Base-by-base conservation (phyloP, 2,113 vertebrate species). In the Tetrax tetrax region DNA sequence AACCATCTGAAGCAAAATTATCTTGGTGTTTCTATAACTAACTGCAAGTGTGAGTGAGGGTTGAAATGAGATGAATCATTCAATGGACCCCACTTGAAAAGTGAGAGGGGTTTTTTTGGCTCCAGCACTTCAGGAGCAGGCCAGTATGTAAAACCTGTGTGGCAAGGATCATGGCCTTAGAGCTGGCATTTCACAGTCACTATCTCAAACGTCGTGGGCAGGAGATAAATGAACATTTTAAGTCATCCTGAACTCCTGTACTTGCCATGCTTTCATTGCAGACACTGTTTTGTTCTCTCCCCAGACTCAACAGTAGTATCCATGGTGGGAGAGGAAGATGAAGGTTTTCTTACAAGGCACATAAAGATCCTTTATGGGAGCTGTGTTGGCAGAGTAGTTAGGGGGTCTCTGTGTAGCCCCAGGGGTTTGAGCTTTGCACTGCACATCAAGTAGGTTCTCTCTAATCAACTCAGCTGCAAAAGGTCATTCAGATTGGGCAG, bases 61-160 rank as follows among this genome's bases (percentile, higher is more conserved):
- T 53, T 93, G 91, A 96, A 96, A 90, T 81, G 47, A 87, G 37
- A 76, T 87, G n/a, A 94, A 78, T 92, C 75, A 90, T 80, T 80
- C 37, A 75, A 29, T 72, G 84, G 93, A 95, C 57, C 79, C 93
- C 75, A 93, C 92, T 57, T 83, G 70, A 97, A 97, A 97, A 91
- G 78, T 89, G 81, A 43, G 41, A 43, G 54, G 54, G 0, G 16
- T 43, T 65, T 94, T 89, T 95, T 91, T 95, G 70, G 38, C 89
- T 96, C 87, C 47, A 56, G 29, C 2, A 8, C 56, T 95, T 95
- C n/a, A 90, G 74, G 75, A 92, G 91, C 57, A 91, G 41, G n/a
- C 69, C 75, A 21, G 45, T 63, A 51, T 71, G 72, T 82, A 79
- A 90, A 96, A 89, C 41, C 56, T 92, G 41, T 75, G 91, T 16